Percentiles rank a stretch among this genome's conserved stretches.
phyloP scores from a whole-genome alignment of 2,113 vertebrate species.

The Orthochromis malagaraziensis region DNA sequence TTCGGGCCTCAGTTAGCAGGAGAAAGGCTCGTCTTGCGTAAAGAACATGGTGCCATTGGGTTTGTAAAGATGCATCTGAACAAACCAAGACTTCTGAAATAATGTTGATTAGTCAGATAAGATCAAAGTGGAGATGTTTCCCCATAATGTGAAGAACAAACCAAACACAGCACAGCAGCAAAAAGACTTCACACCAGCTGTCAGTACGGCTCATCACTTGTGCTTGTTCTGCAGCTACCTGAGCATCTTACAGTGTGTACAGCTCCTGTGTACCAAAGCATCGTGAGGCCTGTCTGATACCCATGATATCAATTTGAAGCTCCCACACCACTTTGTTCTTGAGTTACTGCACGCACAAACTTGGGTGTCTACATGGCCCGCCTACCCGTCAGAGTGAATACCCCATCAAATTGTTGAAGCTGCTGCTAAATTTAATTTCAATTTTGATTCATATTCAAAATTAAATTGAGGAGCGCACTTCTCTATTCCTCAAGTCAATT shows the following conservation, averaged over 20 bases:
- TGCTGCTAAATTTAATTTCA: background rate
- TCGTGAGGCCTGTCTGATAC: background rate
- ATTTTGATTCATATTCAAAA: accelerated
- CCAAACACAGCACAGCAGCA: background rate
- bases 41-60: background rate
- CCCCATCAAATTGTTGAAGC: background rate
- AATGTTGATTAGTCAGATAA: background rate
- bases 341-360: background rate
- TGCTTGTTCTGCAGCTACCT: background rate
- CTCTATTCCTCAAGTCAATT: background rate
- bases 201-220: background rate
- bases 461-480: background rate
- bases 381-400: accelerated
- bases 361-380: background rate
- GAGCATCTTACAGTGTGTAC: background rate
- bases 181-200: background rate
- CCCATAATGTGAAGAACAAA: background rate
- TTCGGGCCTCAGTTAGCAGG: background rate
- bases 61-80: background rate
- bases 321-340: background rate
- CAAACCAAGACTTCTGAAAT: background rate
- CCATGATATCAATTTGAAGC: background rate
- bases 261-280: background rate
- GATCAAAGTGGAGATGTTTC: background rate
- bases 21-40: accelerated